Conservation (phyloP, 2,113 vertebrate genomes). For the Gallinago paraguaiae region DNA sequence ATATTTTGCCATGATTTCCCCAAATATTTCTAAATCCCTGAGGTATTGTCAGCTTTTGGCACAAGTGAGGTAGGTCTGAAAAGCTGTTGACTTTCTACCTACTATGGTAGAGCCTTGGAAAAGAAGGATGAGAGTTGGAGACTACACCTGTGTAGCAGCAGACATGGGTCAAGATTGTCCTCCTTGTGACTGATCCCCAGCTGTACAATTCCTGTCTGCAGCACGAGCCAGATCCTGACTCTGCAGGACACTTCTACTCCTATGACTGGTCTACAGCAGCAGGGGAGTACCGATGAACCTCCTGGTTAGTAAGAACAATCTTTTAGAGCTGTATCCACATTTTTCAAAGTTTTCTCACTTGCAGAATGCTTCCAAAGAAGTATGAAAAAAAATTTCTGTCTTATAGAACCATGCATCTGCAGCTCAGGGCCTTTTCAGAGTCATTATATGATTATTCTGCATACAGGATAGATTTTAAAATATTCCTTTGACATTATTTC, state of each 20-base stretch:
- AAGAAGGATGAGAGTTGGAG: neutral
- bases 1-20: neutral
- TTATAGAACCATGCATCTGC: neutral
- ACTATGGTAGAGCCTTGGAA: neutral
- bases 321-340: neutral
- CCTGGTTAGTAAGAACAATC: neutral
- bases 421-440: neutral
- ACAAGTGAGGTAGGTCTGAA: neutral
- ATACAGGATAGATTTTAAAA: neutral
- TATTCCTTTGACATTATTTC: neutral
- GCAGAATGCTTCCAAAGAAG: neutral
- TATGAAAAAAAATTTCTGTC: rapidly evolving
- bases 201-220: neutral
- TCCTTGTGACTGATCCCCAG: neutral
- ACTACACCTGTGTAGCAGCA: neutral
- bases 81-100: neutral
- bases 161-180: neutral
- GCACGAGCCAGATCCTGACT: neutral
- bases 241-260: neutral
- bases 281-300: neutral
- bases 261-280: neutral
- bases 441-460: neutral
- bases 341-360: neutral
- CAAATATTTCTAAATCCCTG: neutral
- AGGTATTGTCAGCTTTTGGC: neutral